These are phyloP conservation scores for Nyctibius bracteatus DNA, from an alignment of 2,113 vertebrate species.

Conservation along the genomic window DNA sequence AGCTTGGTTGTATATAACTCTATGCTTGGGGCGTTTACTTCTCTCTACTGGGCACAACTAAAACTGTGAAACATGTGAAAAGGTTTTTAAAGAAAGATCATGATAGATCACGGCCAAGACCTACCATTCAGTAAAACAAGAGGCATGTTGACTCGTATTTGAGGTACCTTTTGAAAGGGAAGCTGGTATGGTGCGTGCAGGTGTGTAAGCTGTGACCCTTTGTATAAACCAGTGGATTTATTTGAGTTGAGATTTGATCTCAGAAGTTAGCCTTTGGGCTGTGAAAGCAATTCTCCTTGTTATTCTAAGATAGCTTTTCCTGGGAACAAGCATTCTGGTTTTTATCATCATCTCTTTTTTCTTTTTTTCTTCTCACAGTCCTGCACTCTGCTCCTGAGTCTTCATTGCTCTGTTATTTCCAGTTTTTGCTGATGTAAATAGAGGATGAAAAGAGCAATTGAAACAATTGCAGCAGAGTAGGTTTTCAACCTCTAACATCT, in stretches of 20 bases:
- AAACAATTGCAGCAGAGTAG: neutral
- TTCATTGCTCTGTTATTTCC: neutral
- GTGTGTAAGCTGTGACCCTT: neutral
- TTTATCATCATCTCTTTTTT: neutral
- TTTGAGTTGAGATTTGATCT: slow-evolving; percentile 2
- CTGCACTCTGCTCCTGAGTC: neutral
- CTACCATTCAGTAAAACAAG: too few species aligned
- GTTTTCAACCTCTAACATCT: neutral
- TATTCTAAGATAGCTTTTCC: neutral
- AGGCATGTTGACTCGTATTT: neutral
- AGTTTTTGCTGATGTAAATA: neutral
- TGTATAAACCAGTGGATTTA: neutral
- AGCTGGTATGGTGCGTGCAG: neutral
- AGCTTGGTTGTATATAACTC: neutral
- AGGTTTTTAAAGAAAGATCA: neutral
- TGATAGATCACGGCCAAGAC: neutral
- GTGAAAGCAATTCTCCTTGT: neutral
- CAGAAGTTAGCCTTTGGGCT: neutral
- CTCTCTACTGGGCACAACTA: neutral
- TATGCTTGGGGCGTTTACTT: neutral
- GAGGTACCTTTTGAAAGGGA: neutral
- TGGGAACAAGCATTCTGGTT: neutral
- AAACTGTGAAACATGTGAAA: neutral
- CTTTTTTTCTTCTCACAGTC: neutral
- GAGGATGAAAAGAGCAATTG: neutral